These are phyloP conservation scores for Chauna torquata DNA, from an alignment of 2,113 vertebrate genomes.

Conservation along the genomic window DNA sequence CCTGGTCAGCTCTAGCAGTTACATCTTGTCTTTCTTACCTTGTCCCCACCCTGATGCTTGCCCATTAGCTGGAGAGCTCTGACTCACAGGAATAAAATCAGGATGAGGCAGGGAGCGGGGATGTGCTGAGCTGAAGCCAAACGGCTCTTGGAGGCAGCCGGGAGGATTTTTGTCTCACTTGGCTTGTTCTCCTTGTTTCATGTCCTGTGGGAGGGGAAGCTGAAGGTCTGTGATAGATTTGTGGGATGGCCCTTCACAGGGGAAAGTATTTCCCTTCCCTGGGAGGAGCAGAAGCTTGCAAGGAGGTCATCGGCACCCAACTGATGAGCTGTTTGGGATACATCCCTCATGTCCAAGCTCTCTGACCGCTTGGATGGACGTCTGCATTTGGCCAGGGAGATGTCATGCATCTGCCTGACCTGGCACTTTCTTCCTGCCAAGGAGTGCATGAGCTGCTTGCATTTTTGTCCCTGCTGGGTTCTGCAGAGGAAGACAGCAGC, in stretches of 20 bases:
- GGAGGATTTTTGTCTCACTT: not conserved
- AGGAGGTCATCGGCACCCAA: not conserved
- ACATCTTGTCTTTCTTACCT: not conserved
- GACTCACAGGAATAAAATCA: not conserved
- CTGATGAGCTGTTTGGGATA: not conserved
- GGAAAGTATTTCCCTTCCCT: not conserved
- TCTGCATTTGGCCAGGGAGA: not conserved
- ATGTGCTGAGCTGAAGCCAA: not conserved
- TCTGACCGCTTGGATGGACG: not conserved
- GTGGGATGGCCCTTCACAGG: not conserved
- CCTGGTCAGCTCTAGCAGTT: not conserved
- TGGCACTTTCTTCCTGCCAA: not conserved
- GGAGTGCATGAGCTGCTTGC: not conserved
- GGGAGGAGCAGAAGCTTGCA: not conserved
- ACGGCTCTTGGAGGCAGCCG: not conserved
- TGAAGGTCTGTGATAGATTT: not conserved
- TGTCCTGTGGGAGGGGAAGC: not conserved
- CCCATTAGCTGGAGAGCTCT: not conserved
- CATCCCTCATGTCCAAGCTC: not conserved
- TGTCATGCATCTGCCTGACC: not conserved
- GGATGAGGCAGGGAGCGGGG: not conserved
- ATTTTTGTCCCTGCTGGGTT: not conserved
- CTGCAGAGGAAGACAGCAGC: not conserved
- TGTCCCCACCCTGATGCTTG: not conserved
- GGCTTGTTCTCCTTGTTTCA: not conserved